Base-by-base conservation (phyloP, 2,113 vertebrate species). In the Accipiter virgatus region DNA sequence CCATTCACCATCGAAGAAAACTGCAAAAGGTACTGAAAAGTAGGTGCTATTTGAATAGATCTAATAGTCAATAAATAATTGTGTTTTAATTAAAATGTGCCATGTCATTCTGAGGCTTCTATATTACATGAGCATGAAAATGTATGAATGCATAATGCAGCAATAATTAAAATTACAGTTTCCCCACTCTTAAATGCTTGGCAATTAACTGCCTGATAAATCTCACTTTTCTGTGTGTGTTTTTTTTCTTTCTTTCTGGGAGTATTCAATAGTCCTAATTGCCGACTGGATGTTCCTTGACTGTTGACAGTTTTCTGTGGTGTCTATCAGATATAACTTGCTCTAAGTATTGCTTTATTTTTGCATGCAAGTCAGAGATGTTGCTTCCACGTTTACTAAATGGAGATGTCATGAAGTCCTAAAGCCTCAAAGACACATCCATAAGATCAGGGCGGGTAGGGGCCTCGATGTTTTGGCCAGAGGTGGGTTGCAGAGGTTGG, bases 71-170 rank as follows among this genome's bases (percentile, higher is more conserved):
- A 70, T 86, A 94, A 93, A 86, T 82, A 80, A 91, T 48, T 75
- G 56, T 88, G 62, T 66, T 95, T 87, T 90, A 94, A 90, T 94
- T 94, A 94, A 96, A 94, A 80, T 29, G 12, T 86, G 75, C 62
- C 45, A 8, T 70, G 71, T 61, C 45, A 59, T 88, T 92, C 48
- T 17, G 42, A 88, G 45, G 45, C n/a, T 90, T 50, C 73, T 72
- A 1, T 23, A 48, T 82, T 80, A 68, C 74, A 32, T 3, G 43
- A 70, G 27, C 34, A 23, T 68, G 40, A 72, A 89, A 87, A 70
- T 48, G 42, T 68, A 34, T 77, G 81, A 86, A 88, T 72, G 61
- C 27, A 32, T 80, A 95, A 88, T 50, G 61, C 4, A 16, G 32
- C 50, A 80, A 96, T 75, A 95, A 91, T 95, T 87, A 82, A 85